These are phyloP conservation scores for Globia sparganii DNA, from an alignment of 2,888 invertebrate genomes.

Conservation along the genomic window DNA sequence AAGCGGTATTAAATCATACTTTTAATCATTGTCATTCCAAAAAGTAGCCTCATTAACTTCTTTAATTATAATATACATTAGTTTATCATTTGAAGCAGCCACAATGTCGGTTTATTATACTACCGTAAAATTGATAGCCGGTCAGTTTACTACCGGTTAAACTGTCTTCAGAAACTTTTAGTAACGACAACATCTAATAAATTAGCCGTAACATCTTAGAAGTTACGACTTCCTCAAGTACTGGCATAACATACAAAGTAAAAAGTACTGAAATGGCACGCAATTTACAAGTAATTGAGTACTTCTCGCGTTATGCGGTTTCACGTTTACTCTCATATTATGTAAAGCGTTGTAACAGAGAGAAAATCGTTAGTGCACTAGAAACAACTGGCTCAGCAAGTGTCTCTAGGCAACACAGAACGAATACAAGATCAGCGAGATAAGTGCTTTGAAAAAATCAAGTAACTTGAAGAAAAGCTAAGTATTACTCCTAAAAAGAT, in stretches of 20 bases:
- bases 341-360: constrained; percentile 70
- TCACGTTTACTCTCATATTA: constrained; percentile 72
- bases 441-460: not conserved
- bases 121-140: constrained; percentile 14
- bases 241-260: constrained; percentile 38
- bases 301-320: constrained; percentile 49
- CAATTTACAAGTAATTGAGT: constrained; percentile 44
- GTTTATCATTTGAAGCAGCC: constrained; percentile 13
- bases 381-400: constrained; percentile 44
- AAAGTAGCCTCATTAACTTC: not conserved
- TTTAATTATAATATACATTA: constrained; percentile 25
- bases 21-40: not conserved
- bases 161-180: constrained; percentile 19
- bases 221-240: constrained; percentile 44
- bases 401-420: constrained; percentile 31
- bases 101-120: constrained; percentile 22
- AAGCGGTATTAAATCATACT: not conserved
- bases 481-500: not conserved
- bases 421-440: not conserved
- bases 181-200: constrained; percentile 29
- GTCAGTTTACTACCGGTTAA: constrained; percentile 19
- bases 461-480: not conserved
- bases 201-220: constrained; percentile 37
- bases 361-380: constrained; percentile 67
- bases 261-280: constrained; percentile 47